Conservation (phyloP, 2,797 vertebrate genomes). For the Menidia menidia region DNA sequence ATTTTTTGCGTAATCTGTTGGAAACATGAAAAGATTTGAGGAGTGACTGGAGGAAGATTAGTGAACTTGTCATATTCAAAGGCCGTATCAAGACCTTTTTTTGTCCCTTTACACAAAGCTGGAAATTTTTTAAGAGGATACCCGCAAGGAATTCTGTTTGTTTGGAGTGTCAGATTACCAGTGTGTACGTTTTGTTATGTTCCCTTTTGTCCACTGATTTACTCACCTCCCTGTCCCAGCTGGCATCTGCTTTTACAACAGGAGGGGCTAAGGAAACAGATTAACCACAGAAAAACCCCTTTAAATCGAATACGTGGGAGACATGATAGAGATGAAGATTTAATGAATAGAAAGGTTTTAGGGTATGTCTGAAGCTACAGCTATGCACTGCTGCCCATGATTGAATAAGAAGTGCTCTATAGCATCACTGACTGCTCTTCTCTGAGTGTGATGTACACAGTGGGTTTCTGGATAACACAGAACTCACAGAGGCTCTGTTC, state of each 20-base stretch:
- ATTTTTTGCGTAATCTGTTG: constrained; percentile 43
- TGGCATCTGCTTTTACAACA: background rate
- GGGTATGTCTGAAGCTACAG: too few relatives aligned
- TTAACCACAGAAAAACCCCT: too few relatives aligned
- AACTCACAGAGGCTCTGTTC: too few relatives aligned
- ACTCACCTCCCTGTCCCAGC: background rate
- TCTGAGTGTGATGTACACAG: too few relatives aligned
- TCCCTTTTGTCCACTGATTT: constrained; percentile 7
- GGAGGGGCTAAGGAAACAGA: background rate
- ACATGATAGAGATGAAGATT: too few relatives aligned
- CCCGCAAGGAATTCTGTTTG: constrained; percentile 18
- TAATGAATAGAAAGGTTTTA: too few relatives aligned
- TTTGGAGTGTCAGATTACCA: constrained; percentile 9
- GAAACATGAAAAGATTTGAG: constrained; percentile 34
- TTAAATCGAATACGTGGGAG: too few relatives aligned
- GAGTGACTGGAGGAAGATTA: constrained; percentile 7
- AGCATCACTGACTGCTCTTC: too few relatives aligned
- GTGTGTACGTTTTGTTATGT: background rate
- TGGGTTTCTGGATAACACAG: too few relatives aligned
- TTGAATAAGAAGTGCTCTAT: too few relatives aligned
- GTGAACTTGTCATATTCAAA: constrained; percentile 34
- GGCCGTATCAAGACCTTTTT: constrained; percentile 29
- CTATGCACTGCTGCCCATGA: too few relatives aligned
- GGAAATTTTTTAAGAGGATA: constrained; percentile 29
- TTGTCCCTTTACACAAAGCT: constrained; percentile 16